These are phyloP conservation scores for Scomber scombrus DNA, from an alignment of 2,113 vertebrate species.

Conservation along the genomic window DNA sequence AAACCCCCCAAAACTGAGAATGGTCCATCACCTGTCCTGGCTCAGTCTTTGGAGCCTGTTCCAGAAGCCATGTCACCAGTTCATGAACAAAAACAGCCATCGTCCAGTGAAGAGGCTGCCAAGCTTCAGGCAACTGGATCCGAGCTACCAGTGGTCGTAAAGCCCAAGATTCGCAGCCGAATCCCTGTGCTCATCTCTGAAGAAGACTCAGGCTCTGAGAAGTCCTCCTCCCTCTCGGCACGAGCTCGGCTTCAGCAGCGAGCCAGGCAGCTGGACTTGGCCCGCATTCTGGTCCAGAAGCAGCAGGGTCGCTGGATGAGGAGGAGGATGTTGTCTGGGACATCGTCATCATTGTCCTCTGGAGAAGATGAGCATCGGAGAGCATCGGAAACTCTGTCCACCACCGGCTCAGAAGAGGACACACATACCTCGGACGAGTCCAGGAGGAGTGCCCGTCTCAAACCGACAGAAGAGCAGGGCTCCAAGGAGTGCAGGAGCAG, in stretches of 20 bases:
- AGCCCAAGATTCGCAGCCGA: slow-evolving; percentile 85
- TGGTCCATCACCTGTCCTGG: slow-evolving; percentile 19
- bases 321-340: slow-evolving; percentile 87
- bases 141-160: slow-evolving; percentile 17
- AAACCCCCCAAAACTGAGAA: slow-evolving; percentile 53
- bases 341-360: slow-evolving; percentile 91
- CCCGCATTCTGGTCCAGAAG: slow-evolving; percentile 90
- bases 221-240: slow-evolving; percentile 84
- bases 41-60: slow-evolving; percentile 41
- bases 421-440: slow-evolving; percentile 88
- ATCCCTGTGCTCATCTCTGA: slow-evolving; percentile 93
- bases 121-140: background rate
- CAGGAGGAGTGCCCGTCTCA: slow-evolving; percentile 79
- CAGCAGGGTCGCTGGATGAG: slow-evolving; percentile 89
- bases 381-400: slow-evolving; percentile 90
- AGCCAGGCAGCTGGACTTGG: slow-evolving; percentile 87
- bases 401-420: slow-evolving; percentile 94
- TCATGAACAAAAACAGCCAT: slow-evolving; percentile 49
- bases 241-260: slow-evolving; percentile 84
- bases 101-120: slow-evolving; percentile 13
- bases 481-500: slow-evolving; percentile 84
- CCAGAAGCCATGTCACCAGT: slow-evolving; percentile 62
- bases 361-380: slow-evolving; percentile 87
- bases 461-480: slow-evolving; percentile 76
- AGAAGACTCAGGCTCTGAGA: slow-evolving; percentile 90